Base-by-base conservation (phyloP, 2,888 invertebrate species). In the Lysandra bellargus region DNA sequence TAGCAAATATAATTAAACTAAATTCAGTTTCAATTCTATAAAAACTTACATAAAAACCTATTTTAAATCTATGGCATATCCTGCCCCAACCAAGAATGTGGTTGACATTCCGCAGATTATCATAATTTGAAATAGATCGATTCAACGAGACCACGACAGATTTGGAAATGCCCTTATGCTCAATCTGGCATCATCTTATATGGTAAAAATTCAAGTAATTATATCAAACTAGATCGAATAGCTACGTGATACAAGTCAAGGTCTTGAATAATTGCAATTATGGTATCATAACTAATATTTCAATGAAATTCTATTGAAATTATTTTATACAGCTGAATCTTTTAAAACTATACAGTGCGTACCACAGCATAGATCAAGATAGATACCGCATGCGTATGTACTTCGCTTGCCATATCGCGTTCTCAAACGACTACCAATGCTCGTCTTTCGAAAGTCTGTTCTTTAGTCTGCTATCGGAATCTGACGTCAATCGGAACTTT, bases 131-230 rank as follows among this genome's bases (percentile, higher is more conserved):
- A 57, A 53, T 17, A 33, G 30, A 30, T 44, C 7, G 14, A 49
- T 49, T 33, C 49, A 75, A 53, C 7, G 37, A 57, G 76, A 76
- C 6, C 57, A 76, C 69, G 76, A 76, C 76, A 7, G 33, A 57
- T 53, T 76, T 76, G 76, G 76, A 76, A 33, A 76, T 76, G 57
- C 23, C 76, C 53, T 30, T 76, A 6, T 17, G 44, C 57, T 57
- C 57, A 76, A 76, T 76, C 30, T 30, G 49, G 49, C 3, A 12
- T 9, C 14, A 33, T 76, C 57, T 76, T 53, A 76, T 76, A 76
- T 33, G 76, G 76, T 33, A 76, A 76, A 76, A 76, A 53, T 53
- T 53, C 33, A 12, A 44, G n/a, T 74, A 74, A 74, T 57, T 53
- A 53, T 76, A 30, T 57, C 30, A 76, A 53, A 57, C 30, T 30